Base-by-base conservation (phyloP, 1,140 invertebrate genomes). In the Thaumatotibia leucotreta region DNA sequence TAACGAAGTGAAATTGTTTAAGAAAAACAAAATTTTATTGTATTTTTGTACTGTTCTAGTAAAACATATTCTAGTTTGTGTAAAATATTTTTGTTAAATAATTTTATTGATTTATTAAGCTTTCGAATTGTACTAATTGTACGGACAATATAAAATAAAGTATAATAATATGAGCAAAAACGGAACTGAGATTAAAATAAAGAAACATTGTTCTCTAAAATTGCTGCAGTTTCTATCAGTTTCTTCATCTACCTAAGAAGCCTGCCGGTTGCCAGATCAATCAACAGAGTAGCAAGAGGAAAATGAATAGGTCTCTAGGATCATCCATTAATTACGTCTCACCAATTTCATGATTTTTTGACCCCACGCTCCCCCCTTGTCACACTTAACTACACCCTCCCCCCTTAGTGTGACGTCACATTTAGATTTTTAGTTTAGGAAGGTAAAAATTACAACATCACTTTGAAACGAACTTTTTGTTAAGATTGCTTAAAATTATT, bases 1-100 rank as follows among this genome's bases (percentile, higher is more conserved):
- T 23, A 22, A 23, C 61, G 6, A 62, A 11, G 22, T 11, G 61
- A 33, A 33, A 83, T 80, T 85, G 73, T 83, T 86, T 80, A 62
- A n/a, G n/a, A n/a, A 75, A 80, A 77, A 73, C 68, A 66, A 27
- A 76, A 69, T 63, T 72, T 84, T 79, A 78, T 72, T 76, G 73
- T 86, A 84, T 86, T 88, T 88, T 88, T 88, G 72, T 88, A 86
- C 79, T 79, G 77, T 72, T 68, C 29, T 31, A 54, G 65, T 68
- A 76, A 79, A 74, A 68, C 29, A 31, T 62, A 69, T 33, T 79
- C 75, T 72, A 75, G 54, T 86, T 74, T 75, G 62, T 80, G 72
- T 83, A 79, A 79, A 77, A 79, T 79, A 76, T 75, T 79, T 72
- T 75, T 78, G 75, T 83, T 80, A 68, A 76, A 70, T 74, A 75